Evolutionary conservation across 2,797 vertebrate species (phyloP).

Genomic region (Setipinna tenuifilis): DNA sequence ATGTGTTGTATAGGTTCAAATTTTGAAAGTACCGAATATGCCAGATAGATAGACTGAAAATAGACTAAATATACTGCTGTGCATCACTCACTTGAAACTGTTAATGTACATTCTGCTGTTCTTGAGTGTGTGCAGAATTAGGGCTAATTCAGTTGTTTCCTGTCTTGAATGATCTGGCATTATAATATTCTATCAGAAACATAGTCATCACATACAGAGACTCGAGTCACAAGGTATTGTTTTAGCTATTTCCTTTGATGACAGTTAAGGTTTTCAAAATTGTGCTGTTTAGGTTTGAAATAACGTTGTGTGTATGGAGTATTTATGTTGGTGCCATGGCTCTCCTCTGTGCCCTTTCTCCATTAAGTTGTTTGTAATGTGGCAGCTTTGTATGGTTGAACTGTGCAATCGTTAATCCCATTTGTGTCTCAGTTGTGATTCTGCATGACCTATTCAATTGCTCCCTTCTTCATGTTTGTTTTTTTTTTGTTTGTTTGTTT

Average conservation of each 20-base stretch:
- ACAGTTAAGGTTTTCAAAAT: neutral
- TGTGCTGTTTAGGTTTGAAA: neutral
- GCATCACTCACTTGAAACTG: neutral
- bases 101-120: neutral
- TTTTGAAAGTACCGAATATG: neutral
- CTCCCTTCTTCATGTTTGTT: neutral
- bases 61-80: neutral
- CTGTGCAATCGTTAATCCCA: neutral
- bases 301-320: neutral
- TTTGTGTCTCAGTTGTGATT: neutral
- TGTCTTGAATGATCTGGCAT: neutral
- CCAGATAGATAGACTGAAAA: neutral
- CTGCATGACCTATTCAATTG: neutral
- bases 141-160: neutral
- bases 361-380: slow-evolving; percentile 2
- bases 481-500: neutral
- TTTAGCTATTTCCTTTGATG: neutral
- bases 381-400: slow-evolving; percentile 1
- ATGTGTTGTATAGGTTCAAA: neutral
- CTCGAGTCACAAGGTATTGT: neutral
- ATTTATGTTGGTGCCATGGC: neutral
- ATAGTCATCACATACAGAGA: neutral
- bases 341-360: neutral
- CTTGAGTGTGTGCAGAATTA: neutral
- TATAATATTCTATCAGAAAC: neutral